Evolutionary conservation across 2,888 invertebrate genomes (phyloP), one percentile per base, ranked within the genome.

Genomic region (Aleiodes leptofemur): DNA sequence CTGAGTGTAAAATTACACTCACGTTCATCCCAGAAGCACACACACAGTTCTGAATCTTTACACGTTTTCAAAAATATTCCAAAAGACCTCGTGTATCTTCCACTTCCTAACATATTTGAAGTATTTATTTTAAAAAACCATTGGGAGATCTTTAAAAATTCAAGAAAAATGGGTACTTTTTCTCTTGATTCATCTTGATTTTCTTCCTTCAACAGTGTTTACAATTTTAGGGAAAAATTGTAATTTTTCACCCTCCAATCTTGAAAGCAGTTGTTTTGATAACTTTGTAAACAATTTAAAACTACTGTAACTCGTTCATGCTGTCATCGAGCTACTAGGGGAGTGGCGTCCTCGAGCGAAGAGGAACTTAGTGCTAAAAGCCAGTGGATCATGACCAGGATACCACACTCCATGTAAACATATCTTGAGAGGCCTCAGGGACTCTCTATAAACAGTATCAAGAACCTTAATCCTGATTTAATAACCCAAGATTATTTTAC

Each of bases 11-110:
- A n/a, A n/a, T n/a, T n/a, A n/a, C n/a, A n/a, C n/a, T n/a, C n/a
- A n/a, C n/a, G n/a, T n/a, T n/a, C n/a, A n/a, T n/a, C n/a, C n/a
- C 80, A 80, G 80, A 79, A 77, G 2, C 23, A 23, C 23, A 72
- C 73, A 73, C 50, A 68, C 31, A 57, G 48, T 53, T 64, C 55
- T 57, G 68, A 73, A 38, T 50, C 71, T 51, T 66, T 66, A 57
- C 68, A 38, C 51, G 50, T 68, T 74, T 68, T 73, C 68, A 57
- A 31, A 31, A 66, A 53, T 64, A 53, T 61, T 31, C 50, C 61
- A 57, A 34, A 75, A 66, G 48, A 70, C 69, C 66, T 43, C 38
- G 68, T 59, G 64, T 55, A 16, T 31, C 72, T 66, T 23, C 29
- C 53, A 55, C 69, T 5, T 13, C 8, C 50, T 11, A 29, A 23